phyloP scores from a whole-genome alignment of 2,113 vertebrate genomes.

The Oncorhynchus kisutch region DNA sequence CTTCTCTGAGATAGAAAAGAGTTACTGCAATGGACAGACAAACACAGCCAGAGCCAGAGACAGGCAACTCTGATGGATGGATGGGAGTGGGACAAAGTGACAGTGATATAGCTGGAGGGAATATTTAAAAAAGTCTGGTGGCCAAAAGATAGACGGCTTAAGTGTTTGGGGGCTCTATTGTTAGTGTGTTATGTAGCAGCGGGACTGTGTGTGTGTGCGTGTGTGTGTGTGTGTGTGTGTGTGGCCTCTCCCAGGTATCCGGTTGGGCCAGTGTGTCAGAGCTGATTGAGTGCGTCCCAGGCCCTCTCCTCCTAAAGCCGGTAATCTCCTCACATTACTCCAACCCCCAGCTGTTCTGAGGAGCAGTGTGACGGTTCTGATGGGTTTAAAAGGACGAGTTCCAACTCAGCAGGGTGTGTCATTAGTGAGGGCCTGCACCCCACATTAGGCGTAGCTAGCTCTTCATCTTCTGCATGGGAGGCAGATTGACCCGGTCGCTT shows the following conservation, averaged over 20 bases:
- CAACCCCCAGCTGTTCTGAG: constrained; percentile 24
- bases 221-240: not conserved
- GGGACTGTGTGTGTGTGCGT: not conserved
- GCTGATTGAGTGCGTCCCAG: constrained; percentile 14
- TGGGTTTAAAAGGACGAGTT: not conserved
- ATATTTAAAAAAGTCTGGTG: constrained; percentile 22
- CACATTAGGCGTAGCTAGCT: not conserved
- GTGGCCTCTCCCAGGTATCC: constrained; percentile 1
- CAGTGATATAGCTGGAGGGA: constrained; percentile 14
- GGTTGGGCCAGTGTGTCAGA: not conserved
- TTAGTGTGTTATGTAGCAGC: not conserved
- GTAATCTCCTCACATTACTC: constrained; percentile 45
- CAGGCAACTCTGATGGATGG: constrained; percentile 14
- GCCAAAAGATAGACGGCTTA: constrained; percentile 7
- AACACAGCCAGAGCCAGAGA: too few species aligned
- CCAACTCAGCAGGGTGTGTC: constrained; percentile 34
- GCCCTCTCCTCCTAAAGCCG: constrained; percentile 5
- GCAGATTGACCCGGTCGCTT: constrained; percentile 13
- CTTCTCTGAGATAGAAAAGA: not conserved
- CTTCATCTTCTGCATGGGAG: constrained; percentile 24
- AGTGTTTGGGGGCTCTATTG: not conserved
- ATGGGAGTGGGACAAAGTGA: not conserved
- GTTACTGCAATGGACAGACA: not conserved
- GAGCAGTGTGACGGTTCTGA: not conserved
- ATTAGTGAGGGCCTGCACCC: constrained; percentile 25